phyloP scores from a whole-genome alignment of 2,113 vertebrate genomes.

The Siniperca chuatsi region DNA sequence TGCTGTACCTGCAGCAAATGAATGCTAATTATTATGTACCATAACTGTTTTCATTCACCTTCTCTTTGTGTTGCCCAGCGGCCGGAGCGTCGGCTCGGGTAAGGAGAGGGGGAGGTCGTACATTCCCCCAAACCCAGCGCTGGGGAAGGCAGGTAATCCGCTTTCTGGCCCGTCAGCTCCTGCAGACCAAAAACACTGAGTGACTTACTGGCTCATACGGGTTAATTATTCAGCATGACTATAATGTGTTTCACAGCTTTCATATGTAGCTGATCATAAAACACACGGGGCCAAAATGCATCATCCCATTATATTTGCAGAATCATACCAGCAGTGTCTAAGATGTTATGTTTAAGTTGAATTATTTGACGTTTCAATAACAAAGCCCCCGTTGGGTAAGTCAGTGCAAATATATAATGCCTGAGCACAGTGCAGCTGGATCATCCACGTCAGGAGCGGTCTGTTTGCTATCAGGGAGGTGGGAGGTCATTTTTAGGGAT shows the following conservation, averaged over 20 bases:
- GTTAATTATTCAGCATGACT: background rate
- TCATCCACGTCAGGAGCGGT: background rate
- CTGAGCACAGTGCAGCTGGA: background rate
- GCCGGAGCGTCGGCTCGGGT: conserved; percentile 62
- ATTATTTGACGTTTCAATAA: background rate
- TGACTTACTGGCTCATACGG: background rate
- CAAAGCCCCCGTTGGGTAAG: background rate
- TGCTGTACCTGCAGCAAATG: background rate
- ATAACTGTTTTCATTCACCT: conserved; percentile 33
- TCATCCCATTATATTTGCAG: background rate
- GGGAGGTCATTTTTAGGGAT: background rate
- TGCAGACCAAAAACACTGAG: conserved; percentile 17
- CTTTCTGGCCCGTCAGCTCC: conserved; percentile 57
- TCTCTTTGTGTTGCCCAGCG: conserved; percentile 60
- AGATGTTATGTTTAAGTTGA: background rate
- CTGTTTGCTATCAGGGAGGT: background rate
- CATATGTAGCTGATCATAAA: background rate
- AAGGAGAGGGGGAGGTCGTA: conserved; percentile 43
- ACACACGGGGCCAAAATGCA: background rate
- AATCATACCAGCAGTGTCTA: background rate
- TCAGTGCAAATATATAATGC: background rate
- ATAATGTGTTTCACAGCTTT: too few species aligned
- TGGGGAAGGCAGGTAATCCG: conserved; percentile 44
- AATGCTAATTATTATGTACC: background rate
- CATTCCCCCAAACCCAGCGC: conserved; percentile 52